A percentile compares a stretch with the other conserved stretches of the same genome.
Evolutionary conservation across 92 coral and sea anemone genomes (phyloP).

Genomic region (Heteractis magnifica): DNA sequence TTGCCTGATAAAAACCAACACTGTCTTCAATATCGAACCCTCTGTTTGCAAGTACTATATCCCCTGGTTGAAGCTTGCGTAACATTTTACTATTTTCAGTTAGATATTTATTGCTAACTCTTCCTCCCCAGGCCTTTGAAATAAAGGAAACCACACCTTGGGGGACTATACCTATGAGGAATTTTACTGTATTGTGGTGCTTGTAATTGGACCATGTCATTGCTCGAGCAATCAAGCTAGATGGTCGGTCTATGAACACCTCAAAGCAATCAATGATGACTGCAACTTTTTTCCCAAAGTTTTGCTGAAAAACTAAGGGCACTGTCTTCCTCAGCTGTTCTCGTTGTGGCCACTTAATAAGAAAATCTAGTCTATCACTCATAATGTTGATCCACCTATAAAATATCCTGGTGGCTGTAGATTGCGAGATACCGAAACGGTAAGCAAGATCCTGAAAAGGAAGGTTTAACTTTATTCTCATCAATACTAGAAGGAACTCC

Average conservation of each 20-base stretch:
- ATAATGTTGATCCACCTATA: too few relatives aligned
- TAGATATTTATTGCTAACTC: conserved; percentile 31
- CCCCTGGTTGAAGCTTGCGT: conserved; percentile 34
- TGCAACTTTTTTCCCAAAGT: too few relatives aligned
- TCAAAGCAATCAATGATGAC: background rate
- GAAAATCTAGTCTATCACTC: too few relatives aligned
- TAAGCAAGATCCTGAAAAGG: too few relatives aligned
- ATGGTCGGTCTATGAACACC: background rate
- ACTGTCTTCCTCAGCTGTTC: too few relatives aligned
- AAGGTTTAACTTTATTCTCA: too few relatives aligned
- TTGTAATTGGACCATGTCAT: conserved; percentile 45
- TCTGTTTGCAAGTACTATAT: conserved; percentile 42
- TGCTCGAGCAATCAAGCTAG: conserved; percentile 29
- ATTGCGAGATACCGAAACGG: too few relatives aligned
- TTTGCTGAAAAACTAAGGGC: too few relatives aligned
- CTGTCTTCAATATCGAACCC: conserved; percentile 45
- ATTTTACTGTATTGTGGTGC: too few relatives aligned
- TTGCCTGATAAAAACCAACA: conserved; percentile 44
- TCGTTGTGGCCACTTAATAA: too few relatives aligned
- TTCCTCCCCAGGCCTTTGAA: conserved; percentile 52
- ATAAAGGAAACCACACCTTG: conserved; percentile 45
- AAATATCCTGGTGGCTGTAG: too few relatives aligned
- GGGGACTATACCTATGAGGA: conserved; percentile 46
- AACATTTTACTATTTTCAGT: conserved; percentile 40
- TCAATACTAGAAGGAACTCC: too few relatives aligned